phyloP scores from a whole-genome alignment of 2,113 vertebrate species.

The Burhinus bistriatus region DNA sequence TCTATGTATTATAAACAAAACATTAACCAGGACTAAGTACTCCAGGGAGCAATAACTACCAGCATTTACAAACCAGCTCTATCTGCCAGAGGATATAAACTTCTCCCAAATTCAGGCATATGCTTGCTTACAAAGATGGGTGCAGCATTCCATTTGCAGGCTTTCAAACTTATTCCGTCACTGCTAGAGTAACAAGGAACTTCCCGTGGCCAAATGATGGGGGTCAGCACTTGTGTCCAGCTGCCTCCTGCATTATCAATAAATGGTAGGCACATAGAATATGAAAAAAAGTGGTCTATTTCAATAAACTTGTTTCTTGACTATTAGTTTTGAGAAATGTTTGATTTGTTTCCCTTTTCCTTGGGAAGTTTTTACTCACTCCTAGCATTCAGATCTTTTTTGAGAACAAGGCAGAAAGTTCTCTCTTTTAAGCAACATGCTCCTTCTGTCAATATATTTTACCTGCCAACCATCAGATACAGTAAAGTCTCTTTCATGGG shows the following conservation, averaged over 20 bases:
- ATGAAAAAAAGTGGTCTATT: neutral
- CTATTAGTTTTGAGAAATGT: neutral
- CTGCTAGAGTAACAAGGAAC: neutral
- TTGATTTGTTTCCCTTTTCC: neutral
- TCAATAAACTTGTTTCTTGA: neutral
- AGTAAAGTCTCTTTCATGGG: neutral
- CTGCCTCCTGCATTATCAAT: neutral
- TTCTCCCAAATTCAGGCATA: neutral
- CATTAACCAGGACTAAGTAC: neutral
- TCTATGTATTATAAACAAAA: neutral
- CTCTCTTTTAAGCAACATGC: neutral
- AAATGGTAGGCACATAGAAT: neutral
- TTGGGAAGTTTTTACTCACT: neutral
- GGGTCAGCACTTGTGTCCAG: neutral
- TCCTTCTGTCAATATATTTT: neutral
- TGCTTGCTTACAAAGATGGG: neutral
- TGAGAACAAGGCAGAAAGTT: neutral
- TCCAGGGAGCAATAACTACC: neutral
- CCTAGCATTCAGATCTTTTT: neutral
- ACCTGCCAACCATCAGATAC: neutral
- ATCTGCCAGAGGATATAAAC: neutral
- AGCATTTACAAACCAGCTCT: neutral
- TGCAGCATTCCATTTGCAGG: neutral
- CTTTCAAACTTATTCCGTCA: neutral
- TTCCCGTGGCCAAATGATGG: neutral